These are phyloP conservation scores for Polylopha cassiicola DNA, from an alignment of 2,888 invertebrate genomes.

Conservation along the genomic window DNA sequence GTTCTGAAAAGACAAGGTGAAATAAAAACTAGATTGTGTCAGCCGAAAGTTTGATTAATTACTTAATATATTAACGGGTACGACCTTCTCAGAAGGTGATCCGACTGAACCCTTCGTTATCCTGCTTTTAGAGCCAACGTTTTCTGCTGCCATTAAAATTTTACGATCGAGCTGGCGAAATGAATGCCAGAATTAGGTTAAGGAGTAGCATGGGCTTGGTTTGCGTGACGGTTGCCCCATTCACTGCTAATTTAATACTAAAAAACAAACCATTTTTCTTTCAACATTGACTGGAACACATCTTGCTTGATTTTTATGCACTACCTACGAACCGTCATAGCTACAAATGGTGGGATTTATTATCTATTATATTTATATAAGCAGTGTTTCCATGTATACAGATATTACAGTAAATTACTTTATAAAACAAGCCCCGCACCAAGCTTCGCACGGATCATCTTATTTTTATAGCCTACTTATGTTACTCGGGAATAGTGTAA, in stretches of 20 bases:
- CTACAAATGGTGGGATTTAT: too few species aligned
- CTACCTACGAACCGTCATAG: not conserved
- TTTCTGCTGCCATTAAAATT: slow-evolving; percentile 69
- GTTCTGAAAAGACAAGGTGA: not conserved
- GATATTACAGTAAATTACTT: too few species aligned
- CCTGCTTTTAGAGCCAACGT: slow-evolving; percentile 50
- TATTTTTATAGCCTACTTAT: too few species aligned
- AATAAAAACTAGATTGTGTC: slow-evolving; percentile 1
- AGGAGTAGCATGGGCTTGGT: slow-evolving; percentile 52
- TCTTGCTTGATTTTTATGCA: slow-evolving; percentile 11
- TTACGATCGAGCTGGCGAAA: slow-evolving; percentile 71
- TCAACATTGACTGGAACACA: slow-evolving; percentile 27
- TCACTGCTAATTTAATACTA: slow-evolving; percentile 46
- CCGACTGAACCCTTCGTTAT: slow-evolving; percentile 43
- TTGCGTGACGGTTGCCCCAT: slow-evolving; percentile 53
- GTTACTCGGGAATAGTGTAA: too few species aligned
- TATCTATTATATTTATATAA: too few species aligned
- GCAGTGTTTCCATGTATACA: too few species aligned
- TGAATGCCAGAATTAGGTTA: slow-evolving; percentile 73
- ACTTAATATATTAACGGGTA: slow-evolving; percentile 35
- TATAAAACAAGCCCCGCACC: too few species aligned
- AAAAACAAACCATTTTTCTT: slow-evolving; percentile 33
- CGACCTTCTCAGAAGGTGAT: slow-evolving; percentile 34
- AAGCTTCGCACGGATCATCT: too few species aligned
- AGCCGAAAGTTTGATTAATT: slow-evolving; percentile 35